A percentile compares a stretch with the other conserved stretches of the same genome.
Evolutionary conservation across 2,113 vertebrate species (phyloP).

Genomic region (Poeciliopsis occidentalis): DNA sequence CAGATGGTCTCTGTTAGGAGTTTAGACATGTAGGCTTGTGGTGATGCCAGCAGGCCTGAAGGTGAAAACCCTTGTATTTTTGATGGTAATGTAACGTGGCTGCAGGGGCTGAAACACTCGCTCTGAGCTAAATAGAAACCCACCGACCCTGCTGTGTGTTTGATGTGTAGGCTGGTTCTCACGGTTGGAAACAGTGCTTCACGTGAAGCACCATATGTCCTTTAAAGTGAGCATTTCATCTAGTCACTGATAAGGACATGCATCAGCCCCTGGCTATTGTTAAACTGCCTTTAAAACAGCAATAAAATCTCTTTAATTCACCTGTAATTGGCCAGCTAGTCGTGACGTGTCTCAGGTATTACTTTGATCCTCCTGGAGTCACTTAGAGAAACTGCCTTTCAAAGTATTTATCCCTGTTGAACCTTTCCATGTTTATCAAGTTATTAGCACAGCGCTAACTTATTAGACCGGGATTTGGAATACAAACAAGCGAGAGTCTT

Average conservation of each 20-base stretch:
- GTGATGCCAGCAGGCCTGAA: conserved; percentile 19
- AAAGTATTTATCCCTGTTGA: not conserved
- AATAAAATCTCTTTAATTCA: not conserved
- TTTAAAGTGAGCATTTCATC: not conserved
- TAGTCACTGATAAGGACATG: not conserved
- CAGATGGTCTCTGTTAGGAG: not conserved
- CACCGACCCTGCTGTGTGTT: not conserved
- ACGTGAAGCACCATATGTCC: not conserved
- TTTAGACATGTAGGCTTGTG: conserved; percentile 15
- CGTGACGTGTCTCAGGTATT: not conserved
- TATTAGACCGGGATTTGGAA: not conserved
- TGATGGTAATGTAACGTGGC: conserved; percentile 22
- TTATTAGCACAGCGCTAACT: not conserved
- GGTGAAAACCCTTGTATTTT: conserved; percentile 23
- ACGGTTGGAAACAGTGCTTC: conserved; percentile 8
- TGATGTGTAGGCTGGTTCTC: conserved; percentile 14
- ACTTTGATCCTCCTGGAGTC: not conserved
- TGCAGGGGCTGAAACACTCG: conserved; percentile 13
- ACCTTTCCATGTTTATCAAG: not conserved
- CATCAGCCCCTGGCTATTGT: not conserved
- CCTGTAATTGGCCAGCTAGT: not conserved
- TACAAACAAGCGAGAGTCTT: not conserved
- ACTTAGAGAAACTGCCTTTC: not conserved
- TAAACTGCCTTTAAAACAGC: not conserved
- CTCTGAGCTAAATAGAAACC: conserved; percentile 32